Evolutionary conservation across 1,140 invertebrate species (phyloP).

Genomic region (Drosophila repleta): DNA sequence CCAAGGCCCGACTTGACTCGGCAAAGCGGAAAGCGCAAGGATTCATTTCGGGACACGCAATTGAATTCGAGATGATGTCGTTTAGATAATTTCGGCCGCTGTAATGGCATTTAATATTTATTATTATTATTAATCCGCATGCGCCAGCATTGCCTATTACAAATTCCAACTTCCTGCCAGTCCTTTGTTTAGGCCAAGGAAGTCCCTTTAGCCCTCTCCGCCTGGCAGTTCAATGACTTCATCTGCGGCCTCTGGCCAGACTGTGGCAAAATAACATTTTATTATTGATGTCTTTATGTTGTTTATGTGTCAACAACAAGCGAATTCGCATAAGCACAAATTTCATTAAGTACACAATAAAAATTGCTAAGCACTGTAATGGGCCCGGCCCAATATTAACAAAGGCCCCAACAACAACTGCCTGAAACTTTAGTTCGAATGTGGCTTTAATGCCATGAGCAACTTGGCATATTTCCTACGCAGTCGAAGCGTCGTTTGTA

Average conservation of each 20-base stretch:
- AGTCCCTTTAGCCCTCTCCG: neutral
- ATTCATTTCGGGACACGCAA: slow-evolving; percentile 57
- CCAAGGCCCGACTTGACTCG: neutral
- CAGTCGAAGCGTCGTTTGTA: too few species aligned
- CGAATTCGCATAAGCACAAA: slow-evolving; percentile 80
- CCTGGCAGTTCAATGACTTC: slow-evolving; percentile 23
- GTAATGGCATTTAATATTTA: slow-evolving; percentile 82
- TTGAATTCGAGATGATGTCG: slow-evolving; percentile 76
- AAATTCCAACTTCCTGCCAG: slow-evolving; percentile 27
- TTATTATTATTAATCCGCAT: slow-evolving; percentile 81
- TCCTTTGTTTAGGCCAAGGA: slow-evolving; percentile 1
- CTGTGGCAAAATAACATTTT: slow-evolving; percentile 61
- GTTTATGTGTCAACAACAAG: slow-evolving; percentile 81
- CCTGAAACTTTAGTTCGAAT: too few species aligned
- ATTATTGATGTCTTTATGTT: slow-evolving; percentile 76
- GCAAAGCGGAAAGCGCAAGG: slow-evolving; percentile 29
- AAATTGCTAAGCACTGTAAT: slow-evolving; percentile 55
- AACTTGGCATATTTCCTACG: too few species aligned
- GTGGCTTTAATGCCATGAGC: too few species aligned
- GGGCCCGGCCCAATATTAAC: slow-evolving; percentile 12
- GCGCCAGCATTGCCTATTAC: slow-evolving; percentile 38
- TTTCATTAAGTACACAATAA: slow-evolving; percentile 74
- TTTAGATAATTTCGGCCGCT: slow-evolving; percentile 72
- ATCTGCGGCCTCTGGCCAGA: slow-evolving; percentile 33
- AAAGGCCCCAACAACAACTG: too few species aligned